These are phyloP conservation scores for Semaprochilodus insignis DNA, from an alignment of 2,797 vertebrate genomes.

Conservation along the genomic window DNA sequence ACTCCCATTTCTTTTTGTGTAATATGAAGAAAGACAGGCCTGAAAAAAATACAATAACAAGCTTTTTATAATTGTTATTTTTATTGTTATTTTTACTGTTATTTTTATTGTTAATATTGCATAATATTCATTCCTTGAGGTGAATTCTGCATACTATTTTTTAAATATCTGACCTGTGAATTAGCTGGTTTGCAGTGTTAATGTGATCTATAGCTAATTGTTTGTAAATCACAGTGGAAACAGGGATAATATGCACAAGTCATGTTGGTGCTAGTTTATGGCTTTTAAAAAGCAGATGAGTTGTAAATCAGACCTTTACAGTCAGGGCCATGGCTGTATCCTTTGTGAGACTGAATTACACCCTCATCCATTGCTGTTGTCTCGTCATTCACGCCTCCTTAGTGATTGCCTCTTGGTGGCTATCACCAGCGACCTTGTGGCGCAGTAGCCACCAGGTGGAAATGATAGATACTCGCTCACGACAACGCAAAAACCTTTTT, in stretches of 20 bases:
- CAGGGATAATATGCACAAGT: conserved; percentile 69
- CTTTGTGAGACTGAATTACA: conserved; percentile 75
- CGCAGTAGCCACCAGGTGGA: conserved; percentile 73
- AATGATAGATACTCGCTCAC: conserved; percentile 78
- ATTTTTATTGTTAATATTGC: not conserved
- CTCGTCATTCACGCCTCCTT: conserved; percentile 59
- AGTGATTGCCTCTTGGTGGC: conserved; percentile 61
- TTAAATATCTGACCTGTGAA: conserved; percentile 16
- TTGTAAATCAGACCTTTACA: conserved; percentile 77
- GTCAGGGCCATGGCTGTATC: conserved; percentile 74
- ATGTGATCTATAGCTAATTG: conserved; percentile 71
- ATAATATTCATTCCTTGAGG: too few relatives aligned
- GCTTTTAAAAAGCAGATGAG: conserved; percentile 57
- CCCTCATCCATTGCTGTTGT: conserved; percentile 69
- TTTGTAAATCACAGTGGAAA: conserved; percentile 73
- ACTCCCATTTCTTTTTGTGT: too few relatives aligned
- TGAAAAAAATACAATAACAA: too few relatives aligned
- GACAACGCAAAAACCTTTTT: conserved; percentile 70
- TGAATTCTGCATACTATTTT: not conserved
- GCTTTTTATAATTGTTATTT: too few relatives aligned
- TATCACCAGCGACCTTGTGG: conserved; percentile 79
- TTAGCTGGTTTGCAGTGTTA: conserved; percentile 71
- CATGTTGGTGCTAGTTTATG: conserved; percentile 72
- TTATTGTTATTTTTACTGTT: too few relatives aligned
- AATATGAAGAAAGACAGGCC: too few relatives aligned